Conservation (phyloP, 2,888 invertebrate species). For the Nesidiocoris tenuis region DNA sequence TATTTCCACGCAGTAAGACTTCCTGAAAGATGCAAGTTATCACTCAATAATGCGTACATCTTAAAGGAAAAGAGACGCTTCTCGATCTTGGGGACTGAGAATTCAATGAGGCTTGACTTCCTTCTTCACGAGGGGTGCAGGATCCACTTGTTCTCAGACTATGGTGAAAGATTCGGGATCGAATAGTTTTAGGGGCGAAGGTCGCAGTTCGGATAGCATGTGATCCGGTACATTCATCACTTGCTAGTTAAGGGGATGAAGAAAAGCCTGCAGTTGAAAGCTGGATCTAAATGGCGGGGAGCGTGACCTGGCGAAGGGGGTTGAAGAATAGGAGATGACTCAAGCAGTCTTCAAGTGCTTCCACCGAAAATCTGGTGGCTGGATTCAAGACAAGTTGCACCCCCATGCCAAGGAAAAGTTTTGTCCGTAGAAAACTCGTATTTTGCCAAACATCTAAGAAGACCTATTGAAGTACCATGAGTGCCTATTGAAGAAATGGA, state of each 20-base stretch:
- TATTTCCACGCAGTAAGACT: background rate
- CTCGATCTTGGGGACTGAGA: slow-evolving; percentile 7
- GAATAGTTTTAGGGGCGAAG: background rate
- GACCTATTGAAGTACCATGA: too few species aligned
- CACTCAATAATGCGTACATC: slow-evolving; percentile 41
- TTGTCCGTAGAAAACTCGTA: too few species aligned
- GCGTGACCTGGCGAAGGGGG: background rate
- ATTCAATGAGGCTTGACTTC: slow-evolving; percentile 39
- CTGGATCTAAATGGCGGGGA: background rate
- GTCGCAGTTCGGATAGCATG: background rate
- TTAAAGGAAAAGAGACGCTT: slow-evolving; percentile 1
- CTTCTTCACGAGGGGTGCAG: background rate
- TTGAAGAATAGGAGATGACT: background rate
- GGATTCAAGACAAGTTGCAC: too few species aligned
- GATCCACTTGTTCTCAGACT: slow-evolving; percentile 31
- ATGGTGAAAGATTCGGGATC: slow-evolving; percentile 1
- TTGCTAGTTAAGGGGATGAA: background rate
- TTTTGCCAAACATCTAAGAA: too few species aligned
- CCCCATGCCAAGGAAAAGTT: too few species aligned
- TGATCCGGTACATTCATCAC: slow-evolving; percentile 40
- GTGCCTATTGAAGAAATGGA: too few species aligned
- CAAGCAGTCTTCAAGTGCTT: too few species aligned
- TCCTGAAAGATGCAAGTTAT: slow-evolving; percentile 33
- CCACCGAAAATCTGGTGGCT: too few species aligned
- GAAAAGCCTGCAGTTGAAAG: slow-evolving; percentile 30